Percentiles rank a stretch among this genome's conserved stretches.
Conservation (phyloP, 37 sponge, comb jelly and placozoan species). For the Hexactinellida sp. region DNA sequence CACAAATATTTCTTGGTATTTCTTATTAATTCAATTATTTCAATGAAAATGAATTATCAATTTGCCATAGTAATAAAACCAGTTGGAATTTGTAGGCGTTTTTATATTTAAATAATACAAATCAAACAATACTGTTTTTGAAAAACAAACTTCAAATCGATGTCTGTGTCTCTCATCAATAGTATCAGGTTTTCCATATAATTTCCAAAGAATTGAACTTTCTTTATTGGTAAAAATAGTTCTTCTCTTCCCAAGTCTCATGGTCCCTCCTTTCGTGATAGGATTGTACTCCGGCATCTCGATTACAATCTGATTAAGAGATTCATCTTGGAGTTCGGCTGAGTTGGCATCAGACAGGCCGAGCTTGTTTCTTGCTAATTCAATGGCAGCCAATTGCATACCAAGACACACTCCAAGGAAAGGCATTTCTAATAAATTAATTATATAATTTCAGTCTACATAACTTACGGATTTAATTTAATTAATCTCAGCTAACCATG, state of each 20-base stretch:
- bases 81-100: no score
- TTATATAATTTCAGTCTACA: not conserved
- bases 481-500: not conserved
- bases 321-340: conserved; percentile 47
- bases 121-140: no score
- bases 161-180: conserved; percentile 89
- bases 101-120: not conserved
- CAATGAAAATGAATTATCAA: no score
- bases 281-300: conserved; percentile 98
- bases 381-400: conserved; percentile 85
- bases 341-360: conserved; percentile 76
- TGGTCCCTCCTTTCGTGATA: conserved; percentile 84
- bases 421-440: not conserved
- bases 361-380: conserved; percentile 76
- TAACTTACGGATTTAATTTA: no score
- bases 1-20: no score
- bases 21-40: no score
- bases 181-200: conserved; percentile 38
- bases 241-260: conserved; percentile 77
- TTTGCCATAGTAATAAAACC: no score
- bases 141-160: conserved; percentile 52
- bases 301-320: conserved; percentile 64
- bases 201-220: conserved; percentile 48
- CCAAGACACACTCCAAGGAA: conserved; percentile 80
- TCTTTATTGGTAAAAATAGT: conserved; percentile 57